Conservation (phyloP, 1,140 invertebrate genomes). For the Bursaphelenchus mucronatus region DNA sequence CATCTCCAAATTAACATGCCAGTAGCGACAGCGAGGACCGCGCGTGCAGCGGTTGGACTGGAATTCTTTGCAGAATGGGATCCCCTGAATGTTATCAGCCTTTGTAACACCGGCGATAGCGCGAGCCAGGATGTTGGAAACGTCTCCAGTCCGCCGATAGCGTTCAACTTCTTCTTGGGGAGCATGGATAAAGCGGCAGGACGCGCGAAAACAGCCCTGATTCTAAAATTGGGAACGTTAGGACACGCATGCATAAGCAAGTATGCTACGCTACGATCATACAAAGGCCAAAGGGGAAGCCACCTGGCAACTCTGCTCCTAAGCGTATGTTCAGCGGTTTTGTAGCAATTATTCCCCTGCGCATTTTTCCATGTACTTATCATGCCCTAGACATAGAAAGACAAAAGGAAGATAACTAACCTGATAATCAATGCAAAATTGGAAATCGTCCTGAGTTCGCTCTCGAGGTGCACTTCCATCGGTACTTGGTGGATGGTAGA, state of each 20-base stretch:
- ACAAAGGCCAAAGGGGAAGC: too few species aligned
- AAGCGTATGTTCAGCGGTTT: too few species aligned
- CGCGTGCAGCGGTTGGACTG: constrained; percentile 41
- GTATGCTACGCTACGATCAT: too few species aligned
- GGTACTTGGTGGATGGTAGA: constrained; percentile 66
- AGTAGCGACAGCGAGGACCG: constrained; percentile 44
- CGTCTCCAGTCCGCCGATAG: constrained; percentile 52
- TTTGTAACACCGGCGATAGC: constrained; percentile 51
- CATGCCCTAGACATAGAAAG: too few species aligned
- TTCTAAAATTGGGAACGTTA: constrained; percentile 44
- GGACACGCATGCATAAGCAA: constrained; percentile 3
- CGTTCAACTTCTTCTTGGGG: constrained; percentile 51
- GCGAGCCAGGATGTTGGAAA: constrained; percentile 48
- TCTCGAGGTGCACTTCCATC: constrained; percentile 48
- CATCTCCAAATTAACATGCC: constrained; percentile 45
- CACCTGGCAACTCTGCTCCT: too few species aligned
- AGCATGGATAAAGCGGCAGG: constrained; percentile 56
- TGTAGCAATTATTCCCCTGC: too few species aligned
- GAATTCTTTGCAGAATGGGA: constrained; percentile 56
- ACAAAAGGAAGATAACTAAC: constrained; percentile 22
- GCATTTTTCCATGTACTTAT: too few species aligned
- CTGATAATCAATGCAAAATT: constrained; percentile 58
- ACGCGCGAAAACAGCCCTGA: constrained; percentile 54
- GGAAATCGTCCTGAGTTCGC: constrained; percentile 45
- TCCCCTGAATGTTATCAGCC: constrained; percentile 53